Evolutionary conservation across 2,888 invertebrate species (phyloP).

Genomic region (Ormyrus nitidulus): DNA sequence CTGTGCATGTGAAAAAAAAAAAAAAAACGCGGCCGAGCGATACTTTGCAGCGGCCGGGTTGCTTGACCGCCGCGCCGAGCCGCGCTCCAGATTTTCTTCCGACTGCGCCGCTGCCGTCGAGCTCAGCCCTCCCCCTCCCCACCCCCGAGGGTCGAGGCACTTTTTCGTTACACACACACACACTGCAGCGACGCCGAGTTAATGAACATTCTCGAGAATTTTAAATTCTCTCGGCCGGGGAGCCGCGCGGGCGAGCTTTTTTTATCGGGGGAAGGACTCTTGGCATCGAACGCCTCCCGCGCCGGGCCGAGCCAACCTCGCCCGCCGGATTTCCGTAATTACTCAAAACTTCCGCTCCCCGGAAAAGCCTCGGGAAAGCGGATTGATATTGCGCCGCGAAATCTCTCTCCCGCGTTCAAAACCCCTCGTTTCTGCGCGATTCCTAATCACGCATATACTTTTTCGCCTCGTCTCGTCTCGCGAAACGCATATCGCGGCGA

Average conservation of each 20-base stretch:
- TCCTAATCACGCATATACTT: too few relatives aligned
- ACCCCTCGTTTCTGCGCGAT: neutral
- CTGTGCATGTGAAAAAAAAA: neutral
- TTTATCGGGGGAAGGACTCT: neutral
- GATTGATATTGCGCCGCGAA: neutral
- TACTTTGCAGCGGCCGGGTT: conserved; percentile 26
- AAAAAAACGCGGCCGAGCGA: conserved; percentile 28
- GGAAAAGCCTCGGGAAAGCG: neutral
- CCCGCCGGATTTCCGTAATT: conserved; percentile 11
- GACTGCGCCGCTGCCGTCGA: neutral
- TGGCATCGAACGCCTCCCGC: too few relatives aligned
- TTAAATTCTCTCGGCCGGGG: too few relatives aligned
- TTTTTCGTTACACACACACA: too few relatives aligned
- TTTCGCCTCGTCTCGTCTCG: neutral
- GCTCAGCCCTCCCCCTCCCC: neutral
- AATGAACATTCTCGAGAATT: too few relatives aligned
- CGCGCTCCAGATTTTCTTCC: conserved; percentile 33
- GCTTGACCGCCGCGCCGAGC: conserved; percentile 27
- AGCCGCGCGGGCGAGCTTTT: neutral
- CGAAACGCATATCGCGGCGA: too few relatives aligned
- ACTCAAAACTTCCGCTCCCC: neutral
- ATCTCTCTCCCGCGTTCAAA: neutral
- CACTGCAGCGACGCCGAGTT: too few relatives aligned
- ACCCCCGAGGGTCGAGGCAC: neutral
- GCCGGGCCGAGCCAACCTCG: neutral